Evolutionary conservation across 2,797 vertebrate species (phyloP).

Genomic region (Lagorchestes hirsutus): DNA sequence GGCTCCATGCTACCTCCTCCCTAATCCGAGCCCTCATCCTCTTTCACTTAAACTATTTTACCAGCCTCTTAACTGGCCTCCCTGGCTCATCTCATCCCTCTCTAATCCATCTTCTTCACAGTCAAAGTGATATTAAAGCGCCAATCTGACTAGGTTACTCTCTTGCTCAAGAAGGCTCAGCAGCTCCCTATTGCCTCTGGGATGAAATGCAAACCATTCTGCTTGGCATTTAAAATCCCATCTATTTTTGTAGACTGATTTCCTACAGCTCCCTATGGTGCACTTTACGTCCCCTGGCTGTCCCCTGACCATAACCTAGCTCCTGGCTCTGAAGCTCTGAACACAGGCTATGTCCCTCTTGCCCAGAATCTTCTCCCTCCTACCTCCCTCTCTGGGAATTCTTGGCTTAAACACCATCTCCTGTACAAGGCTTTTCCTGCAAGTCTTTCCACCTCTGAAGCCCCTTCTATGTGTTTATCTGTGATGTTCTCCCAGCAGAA

Average conservation of each 20-base stretch:
- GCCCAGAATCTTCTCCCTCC: background rate
- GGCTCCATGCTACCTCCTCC: background rate
- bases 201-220: background rate
- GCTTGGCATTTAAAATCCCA: background rate
- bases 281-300: background rate
- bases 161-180: background rate
- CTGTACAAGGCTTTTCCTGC: background rate
- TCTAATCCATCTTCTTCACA: background rate
- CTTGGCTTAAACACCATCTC: background rate
- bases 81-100: background rate
- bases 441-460: background rate
- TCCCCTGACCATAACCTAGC: background rate
- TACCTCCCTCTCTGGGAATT: background rate
- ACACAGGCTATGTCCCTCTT: background rate
- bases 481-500: background rate
- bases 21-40: background rate
- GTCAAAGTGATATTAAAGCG: background rate
- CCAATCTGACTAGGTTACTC: background rate
- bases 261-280: background rate
- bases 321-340: background rate
- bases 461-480: background rate
- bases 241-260: background rate
- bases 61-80: background rate
- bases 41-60: background rate
- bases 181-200: background rate